Evolutionary conservation across 2,888 invertebrate genomes (phyloP).

Genomic region (Ochropleura leucogaster): DNA sequence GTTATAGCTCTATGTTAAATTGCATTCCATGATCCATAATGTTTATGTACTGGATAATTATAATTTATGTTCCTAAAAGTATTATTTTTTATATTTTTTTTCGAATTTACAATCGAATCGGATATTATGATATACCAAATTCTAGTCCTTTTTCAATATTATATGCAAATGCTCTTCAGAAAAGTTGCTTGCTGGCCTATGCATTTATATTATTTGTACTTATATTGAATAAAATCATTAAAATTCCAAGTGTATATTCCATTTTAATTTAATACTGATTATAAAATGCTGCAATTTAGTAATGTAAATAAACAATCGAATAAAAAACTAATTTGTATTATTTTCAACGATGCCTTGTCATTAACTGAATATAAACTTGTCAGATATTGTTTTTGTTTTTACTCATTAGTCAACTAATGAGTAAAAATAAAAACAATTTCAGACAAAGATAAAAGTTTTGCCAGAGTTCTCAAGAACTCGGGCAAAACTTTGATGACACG

Average conservation of each 20-base stretch:
- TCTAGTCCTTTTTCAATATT: constrained; percentile 60
- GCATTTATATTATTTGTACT: constrained; percentile 57
- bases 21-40: constrained; percentile 45
- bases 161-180: constrained; percentile 32
- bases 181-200: constrained; percentile 59
- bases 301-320: constrained; percentile 70
- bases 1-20: constrained; percentile 22
- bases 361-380: no score
- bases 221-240: constrained; percentile 34
- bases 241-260: constrained; percentile 41
- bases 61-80: constrained; percentile 23
- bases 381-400: no score
- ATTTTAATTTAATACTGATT: constrained; percentile 54
- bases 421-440: no score
- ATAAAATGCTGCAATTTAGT: constrained; percentile 62
- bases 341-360: constrained; percentile 6
- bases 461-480: no score
- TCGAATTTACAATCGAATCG: constrained; percentile 24
- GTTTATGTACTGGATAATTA: constrained; percentile 31
- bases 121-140: constrained; percentile 30
- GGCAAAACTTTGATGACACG: no score
- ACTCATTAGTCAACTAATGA: no score
- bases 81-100: constrained; percentile 39
- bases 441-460: no score
- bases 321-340: constrained; percentile 39